Conservation (phyloP, 2,113 vertebrate species). For the Pseudopodoces humilis region DNA sequence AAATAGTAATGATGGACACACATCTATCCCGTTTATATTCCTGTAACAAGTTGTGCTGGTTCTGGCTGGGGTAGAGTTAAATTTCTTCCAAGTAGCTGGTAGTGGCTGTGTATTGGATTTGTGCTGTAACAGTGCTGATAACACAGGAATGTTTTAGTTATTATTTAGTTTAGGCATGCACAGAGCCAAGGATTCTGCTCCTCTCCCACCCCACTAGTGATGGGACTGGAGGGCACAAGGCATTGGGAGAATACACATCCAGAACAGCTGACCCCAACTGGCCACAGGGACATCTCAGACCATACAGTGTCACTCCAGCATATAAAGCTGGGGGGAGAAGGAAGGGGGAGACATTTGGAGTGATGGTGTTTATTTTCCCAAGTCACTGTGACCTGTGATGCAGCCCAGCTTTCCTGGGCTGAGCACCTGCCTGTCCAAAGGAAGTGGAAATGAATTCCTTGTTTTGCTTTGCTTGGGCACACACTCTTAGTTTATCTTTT, state of each 20-base stretch:
- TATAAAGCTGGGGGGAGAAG: background rate
- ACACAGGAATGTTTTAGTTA: background rate
- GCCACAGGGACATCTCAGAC: background rate
- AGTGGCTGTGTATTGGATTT: background rate
- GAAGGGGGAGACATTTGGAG: rapidly evolving
- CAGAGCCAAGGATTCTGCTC: background rate
- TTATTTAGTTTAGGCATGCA: background rate
- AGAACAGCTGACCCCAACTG: background rate
- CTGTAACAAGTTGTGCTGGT: background rate
- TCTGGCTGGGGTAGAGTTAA: background rate
- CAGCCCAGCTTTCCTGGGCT: background rate
- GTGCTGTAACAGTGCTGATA: background rate
- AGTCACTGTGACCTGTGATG: rapidly evolving
- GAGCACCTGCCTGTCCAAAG: background rate
- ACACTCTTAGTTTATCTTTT: background rate
- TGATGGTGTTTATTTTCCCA: background rate
- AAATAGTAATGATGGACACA: background rate
- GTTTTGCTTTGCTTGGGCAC: rapidly evolving
- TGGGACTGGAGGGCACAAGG: background rate
- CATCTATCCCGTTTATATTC: background rate
- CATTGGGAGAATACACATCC: background rate
- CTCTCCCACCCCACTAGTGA: background rate
- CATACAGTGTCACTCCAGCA: rapidly evolving
- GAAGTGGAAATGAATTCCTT: background rate
- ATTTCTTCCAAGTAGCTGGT: background rate